Evolutionary conservation across 2,888 invertebrate species (phyloP).

Genomic region (Bombyx huttoni): DNA sequence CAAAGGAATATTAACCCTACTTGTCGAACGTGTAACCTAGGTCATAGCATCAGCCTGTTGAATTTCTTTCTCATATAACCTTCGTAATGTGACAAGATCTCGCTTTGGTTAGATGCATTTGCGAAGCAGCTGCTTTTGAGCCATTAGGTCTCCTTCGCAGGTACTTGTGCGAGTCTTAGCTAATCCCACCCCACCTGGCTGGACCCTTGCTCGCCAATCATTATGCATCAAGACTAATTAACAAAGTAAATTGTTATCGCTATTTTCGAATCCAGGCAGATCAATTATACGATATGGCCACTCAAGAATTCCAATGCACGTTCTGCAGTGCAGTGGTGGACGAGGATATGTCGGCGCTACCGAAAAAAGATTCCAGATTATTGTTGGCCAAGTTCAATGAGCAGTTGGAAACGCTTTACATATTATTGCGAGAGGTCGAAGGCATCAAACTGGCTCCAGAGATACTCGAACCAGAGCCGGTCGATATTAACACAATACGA

Average conservation of each 20-base stretch:
- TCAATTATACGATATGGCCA: constrained; percentile 87
- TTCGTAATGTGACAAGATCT: too few species aligned
- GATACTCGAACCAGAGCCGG: constrained; percentile 94
- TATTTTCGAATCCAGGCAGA: constrained; percentile 75
- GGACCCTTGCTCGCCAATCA: too few species aligned
- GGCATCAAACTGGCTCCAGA: constrained; percentile 94
- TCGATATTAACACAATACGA: constrained; percentile 87
- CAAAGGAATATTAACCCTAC: too few species aligned
- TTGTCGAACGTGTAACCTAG: too few species aligned
- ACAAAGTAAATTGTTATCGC: background rate
- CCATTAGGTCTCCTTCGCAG: too few species aligned
- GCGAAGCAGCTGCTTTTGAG: too few species aligned
- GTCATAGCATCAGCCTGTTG: too few species aligned
- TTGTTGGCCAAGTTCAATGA: constrained; percentile 94
- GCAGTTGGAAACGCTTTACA: constrained; percentile 93
- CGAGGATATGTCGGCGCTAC: constrained; percentile 93
- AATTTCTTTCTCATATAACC: too few species aligned
- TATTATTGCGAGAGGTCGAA: constrained; percentile 90
- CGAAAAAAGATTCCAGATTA: constrained; percentile 92
- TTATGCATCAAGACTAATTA: too few species aligned
- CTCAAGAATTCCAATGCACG: constrained; percentile 90
- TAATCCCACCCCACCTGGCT: too few species aligned
- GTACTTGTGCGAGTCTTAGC: too few species aligned
- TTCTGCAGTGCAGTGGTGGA: constrained; percentile 91
- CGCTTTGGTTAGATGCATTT: too few species aligned